phyloP scores from a whole-genome alignment of 2,113 vertebrate genomes.

The Isichthys henryi region DNA sequence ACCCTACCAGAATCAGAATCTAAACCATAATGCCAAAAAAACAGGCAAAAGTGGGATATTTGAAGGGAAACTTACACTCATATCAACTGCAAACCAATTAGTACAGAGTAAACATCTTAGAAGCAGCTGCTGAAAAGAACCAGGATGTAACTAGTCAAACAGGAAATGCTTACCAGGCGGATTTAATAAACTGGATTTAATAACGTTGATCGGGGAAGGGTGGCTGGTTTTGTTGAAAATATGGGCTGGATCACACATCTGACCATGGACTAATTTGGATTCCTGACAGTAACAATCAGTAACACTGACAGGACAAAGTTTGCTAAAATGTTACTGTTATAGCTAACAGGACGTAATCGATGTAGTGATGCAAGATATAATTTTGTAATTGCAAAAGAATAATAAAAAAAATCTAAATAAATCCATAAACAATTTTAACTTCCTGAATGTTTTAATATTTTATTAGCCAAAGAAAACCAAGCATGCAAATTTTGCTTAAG shows the following conservation, averaged over 20 bases:
- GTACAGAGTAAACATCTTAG: not conserved
- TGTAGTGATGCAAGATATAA: not conserved
- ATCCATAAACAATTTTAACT: not conserved
- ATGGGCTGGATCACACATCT: not conserved
- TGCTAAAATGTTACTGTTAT: not conserved
- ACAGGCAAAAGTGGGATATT: not conserved
- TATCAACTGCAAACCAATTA: not conserved
- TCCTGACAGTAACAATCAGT: not conserved
- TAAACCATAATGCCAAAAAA: not conserved
- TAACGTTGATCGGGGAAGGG: not conserved
- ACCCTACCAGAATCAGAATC: not conserved
- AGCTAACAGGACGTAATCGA: not conserved
- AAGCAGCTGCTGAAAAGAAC: not conserved
- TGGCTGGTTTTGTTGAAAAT: not conserved
- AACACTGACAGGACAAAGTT: not conserved
- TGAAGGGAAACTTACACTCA: not conserved
- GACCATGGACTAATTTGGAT: not conserved
- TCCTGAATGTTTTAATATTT: not conserved
- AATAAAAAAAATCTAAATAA: not conserved
- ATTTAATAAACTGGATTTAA: not conserved
- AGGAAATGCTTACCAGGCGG: not conserved
- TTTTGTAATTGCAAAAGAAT: not conserved
- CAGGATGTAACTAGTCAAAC: not conserved
- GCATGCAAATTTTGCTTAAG: not conserved
- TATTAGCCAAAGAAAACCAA: not conserved